Evolutionary conservation across 2,113 vertebrate genomes (phyloP).

Genomic region (Calyptommatus sinebrachiatus): DNA sequence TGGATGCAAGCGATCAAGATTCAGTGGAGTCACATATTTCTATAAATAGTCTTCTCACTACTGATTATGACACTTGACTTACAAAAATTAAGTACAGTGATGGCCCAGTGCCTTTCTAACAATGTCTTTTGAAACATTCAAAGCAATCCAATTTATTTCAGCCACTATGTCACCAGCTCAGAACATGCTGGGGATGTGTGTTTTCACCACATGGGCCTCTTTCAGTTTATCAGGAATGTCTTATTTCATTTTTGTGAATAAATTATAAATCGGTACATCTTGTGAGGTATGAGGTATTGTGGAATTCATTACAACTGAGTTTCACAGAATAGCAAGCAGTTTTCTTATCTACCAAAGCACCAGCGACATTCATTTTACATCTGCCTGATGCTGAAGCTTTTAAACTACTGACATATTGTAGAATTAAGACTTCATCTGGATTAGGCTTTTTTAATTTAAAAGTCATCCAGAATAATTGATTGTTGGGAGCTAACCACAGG

Average conservation of each 20-base stretch:
- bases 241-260: not conserved
- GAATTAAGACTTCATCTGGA: slow-evolving; percentile 6
- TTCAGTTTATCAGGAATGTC: not conserved
- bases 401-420: slow-evolving; percentile 26
- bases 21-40: not conserved
- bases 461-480: slow-evolving; percentile 13
- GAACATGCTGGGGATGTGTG: not conserved
- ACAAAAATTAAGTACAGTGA: not conserved
- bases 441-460: slow-evolving; percentile 15
- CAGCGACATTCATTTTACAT: slow-evolving; percentile 31
- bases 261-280: not conserved
- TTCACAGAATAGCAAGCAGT: slow-evolving; percentile 15
- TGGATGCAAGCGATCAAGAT: not conserved
- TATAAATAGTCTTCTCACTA: not conserved
- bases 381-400: slow-evolving; percentile 37
- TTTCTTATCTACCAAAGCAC: slow-evolving; percentile 9
- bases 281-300: not conserved
- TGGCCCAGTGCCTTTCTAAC: not conserved
- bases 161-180: not conserved
- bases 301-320: not conserved
- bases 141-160: not conserved
- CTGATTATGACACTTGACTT: not conserved
- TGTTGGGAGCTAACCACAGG: not conserved
- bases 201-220: not conserved
- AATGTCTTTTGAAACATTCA: not conserved